Percentiles rank a stretch among this genome's conserved stretches.
phyloP scores from a whole-genome alignment of 2,113 vertebrate species.

The Ramphastos sulfuratus region DNA sequence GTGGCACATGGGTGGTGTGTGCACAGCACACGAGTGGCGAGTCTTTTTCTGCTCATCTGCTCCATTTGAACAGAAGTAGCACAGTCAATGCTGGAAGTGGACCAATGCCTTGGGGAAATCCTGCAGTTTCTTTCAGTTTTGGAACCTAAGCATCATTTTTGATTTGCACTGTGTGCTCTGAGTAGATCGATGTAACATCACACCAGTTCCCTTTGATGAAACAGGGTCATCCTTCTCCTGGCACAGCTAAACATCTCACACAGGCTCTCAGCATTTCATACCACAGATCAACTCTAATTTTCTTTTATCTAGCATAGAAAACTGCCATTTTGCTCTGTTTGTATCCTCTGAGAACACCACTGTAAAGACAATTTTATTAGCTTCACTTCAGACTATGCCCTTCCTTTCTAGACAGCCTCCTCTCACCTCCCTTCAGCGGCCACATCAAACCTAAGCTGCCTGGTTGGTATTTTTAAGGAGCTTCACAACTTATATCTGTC shows the following conservation, averaged over 20 bases:
- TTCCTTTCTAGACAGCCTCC: not conserved
- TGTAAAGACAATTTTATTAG: not conserved
- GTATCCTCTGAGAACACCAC: not conserved
- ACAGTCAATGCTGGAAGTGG: not conserved
- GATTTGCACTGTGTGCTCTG: not conserved
- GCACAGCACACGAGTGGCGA: no score
- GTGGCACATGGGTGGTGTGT: no score
- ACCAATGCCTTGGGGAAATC: constrained; percentile 25
- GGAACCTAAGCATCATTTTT: not conserved
- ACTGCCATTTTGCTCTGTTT: not conserved
- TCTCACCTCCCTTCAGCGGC: not conserved
- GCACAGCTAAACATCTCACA: not conserved
- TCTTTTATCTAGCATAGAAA: not conserved
- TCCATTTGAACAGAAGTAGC: constrained; percentile 11
- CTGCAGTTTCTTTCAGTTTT: constrained; percentile 10
- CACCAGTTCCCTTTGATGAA: constrained; percentile 8
- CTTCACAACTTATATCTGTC: not conserved
- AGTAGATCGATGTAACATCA: constrained; percentile 8
- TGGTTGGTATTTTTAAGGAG: not conserved
- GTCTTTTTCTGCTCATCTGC: not conserved
- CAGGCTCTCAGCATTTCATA: not conserved
- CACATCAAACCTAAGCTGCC: not conserved
- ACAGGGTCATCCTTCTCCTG: not conserved
- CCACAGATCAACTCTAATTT: constrained; percentile 25
- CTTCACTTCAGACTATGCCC: not conserved